These are phyloP conservation scores for Colistium nudipinnis DNA, from an alignment of 2,113 vertebrate species.

Conservation along the genomic window DNA sequence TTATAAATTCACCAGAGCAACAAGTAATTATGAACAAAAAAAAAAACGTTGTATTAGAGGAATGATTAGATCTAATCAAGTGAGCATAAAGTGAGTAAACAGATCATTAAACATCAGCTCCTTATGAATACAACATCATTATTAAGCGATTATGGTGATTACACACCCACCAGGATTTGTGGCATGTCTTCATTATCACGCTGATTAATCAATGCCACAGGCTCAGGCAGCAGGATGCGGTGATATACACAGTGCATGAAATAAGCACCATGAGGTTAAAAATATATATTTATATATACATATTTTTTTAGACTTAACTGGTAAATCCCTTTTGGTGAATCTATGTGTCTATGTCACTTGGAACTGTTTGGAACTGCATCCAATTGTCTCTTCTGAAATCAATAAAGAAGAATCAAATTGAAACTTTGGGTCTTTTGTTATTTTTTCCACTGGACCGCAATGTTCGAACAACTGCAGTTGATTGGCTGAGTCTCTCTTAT, in stretches of 20 bases:
- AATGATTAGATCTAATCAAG: conserved; percentile 72
- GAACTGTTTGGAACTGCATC: too few relatives aligned
- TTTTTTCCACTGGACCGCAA: not conserved
- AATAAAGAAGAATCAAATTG: too few relatives aligned
- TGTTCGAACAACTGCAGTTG: not conserved
- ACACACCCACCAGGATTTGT: conserved; percentile 62
- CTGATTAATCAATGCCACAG: conserved; percentile 60
- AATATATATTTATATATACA: not conserved
- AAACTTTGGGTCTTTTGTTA: too few relatives aligned
- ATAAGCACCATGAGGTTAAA: not conserved
- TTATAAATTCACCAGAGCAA: conserved; percentile 36
- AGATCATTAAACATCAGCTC: conserved; percentile 60
- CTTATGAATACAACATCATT: conserved; percentile 71
- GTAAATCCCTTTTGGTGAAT: not conserved
- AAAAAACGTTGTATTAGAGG: conserved; percentile 38
- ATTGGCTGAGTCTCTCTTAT: conserved; percentile 10
- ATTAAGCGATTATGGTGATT: conserved; percentile 73
- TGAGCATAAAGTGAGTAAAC: conserved; percentile 62
- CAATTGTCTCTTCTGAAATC: too few relatives aligned
- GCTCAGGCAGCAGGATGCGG: conserved; percentile 9
- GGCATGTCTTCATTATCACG: conserved; percentile 54
- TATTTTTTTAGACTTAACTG: not conserved
- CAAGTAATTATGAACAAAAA: conserved; percentile 45
- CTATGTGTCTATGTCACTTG: too few relatives aligned
- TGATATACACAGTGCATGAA: conserved; percentile 5